These are phyloP conservation scores for Drosophila parthenogenetica DNA, from an alignment of 2,888 invertebrate species.

Conservation along the genomic window DNA sequence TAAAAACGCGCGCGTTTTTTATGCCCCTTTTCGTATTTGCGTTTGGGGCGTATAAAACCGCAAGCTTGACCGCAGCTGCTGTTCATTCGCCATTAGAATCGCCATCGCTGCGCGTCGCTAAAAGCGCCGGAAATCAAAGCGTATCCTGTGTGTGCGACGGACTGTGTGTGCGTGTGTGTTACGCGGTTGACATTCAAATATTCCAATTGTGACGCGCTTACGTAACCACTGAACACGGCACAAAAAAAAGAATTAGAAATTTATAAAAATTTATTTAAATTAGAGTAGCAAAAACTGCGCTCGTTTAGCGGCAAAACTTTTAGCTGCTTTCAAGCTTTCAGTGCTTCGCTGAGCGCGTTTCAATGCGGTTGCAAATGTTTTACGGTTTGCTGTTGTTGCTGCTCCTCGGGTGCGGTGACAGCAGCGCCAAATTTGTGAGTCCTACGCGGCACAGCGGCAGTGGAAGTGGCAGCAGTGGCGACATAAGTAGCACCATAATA, in stretches of 20 bases:
- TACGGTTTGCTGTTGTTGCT: conserved; percentile 25
- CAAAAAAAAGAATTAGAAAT: neutral
- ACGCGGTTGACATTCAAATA: conserved; percentile 72
- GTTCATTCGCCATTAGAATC: conserved; percentile 75
- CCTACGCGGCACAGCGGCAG: conserved; percentile 61
- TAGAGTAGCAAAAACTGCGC: conserved; percentile 27
- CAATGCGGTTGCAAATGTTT: conserved; percentile 46
- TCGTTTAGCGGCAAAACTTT: conserved; percentile 35
- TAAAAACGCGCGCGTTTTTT: conserved; percentile 56
- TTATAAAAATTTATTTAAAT: conserved; percentile 15
- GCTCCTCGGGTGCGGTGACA: conserved; percentile 26
- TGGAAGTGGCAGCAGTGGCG: conserved; percentile 54
- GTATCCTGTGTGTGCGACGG: conserved; percentile 38
- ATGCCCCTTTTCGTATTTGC: conserved; percentile 43
- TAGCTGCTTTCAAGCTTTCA: conserved; percentile 4
- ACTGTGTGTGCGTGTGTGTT: conserved; percentile 28
- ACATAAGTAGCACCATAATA: conserved; percentile 84
- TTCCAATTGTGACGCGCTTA: conserved; percentile 58
- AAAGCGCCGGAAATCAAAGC: conserved; percentile 40
- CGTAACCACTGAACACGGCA: conserved; percentile 70
- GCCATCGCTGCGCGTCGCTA: conserved; percentile 63
- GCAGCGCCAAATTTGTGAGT: conserved; percentile 69
- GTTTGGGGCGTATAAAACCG: conserved; percentile 75
- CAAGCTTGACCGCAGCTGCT: conserved; percentile 74
- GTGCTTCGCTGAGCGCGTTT: conserved; percentile 49